Base-by-base conservation (phyloP, 2,113 vertebrate genomes). In the Calypte anna region DNA sequence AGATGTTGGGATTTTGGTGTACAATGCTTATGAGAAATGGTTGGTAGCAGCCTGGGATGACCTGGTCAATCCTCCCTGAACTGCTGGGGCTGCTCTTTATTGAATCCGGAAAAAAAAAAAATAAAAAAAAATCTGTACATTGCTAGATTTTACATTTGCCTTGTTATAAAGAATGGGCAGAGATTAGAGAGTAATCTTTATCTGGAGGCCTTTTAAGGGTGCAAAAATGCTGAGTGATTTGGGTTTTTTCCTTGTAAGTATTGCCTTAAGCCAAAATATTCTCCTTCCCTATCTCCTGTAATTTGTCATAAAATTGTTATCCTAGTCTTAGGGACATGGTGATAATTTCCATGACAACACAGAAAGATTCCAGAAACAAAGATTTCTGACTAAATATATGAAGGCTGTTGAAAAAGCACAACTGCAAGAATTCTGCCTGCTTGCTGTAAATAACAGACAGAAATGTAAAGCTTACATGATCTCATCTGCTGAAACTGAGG, bases 331-430 rank as follows among this genome's bases (percentile, higher is more conserved):
- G 85, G 69, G 93, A 93, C 16, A 11, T 92, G 80, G 88, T 94
- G 94, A 96, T 96, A 87, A 96, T 96, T 96, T 91, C 96, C 96
- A 96, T 97, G 94, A 94, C 95, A 95, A 96, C 95, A 59, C 23
- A 59, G 67, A 88, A 81, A 78, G 79, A 90, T 94, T 89, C 73
- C 91, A 84, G 90, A 82, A 94, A 88, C 91, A 92, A 82, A 93
- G 82, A 93, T 92, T 93, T 95, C 77, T 97, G 86, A 86, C 93
- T 92, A 79, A 84, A 76, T 89, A 43, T 24, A 51, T 77, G 90
- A 75, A 85, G 72, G 67, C 0, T 94, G 85, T 86, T 14, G 6
- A 94, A 93, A 95, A 95, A 90, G 86, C 67, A 91, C 92, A 91
- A 89, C 78, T 85, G 92, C 7, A 46, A 89, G 68, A 78, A 53